phyloP scores from a whole-genome alignment of 2,888 invertebrate species.

The Stegana nigrithorax region DNA sequence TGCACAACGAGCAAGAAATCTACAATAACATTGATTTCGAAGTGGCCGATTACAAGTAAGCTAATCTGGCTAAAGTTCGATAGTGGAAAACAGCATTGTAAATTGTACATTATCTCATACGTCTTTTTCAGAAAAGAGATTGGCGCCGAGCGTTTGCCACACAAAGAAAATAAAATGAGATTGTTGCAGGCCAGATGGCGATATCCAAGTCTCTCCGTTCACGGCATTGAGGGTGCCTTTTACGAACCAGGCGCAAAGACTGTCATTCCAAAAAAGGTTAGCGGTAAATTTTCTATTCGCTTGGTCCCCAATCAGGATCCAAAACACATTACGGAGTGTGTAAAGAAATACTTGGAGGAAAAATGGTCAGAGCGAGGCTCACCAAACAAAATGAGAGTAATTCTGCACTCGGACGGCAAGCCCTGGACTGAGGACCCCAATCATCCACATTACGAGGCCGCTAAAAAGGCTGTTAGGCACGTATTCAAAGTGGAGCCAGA shows the following conservation, averaged over 20 bases:
- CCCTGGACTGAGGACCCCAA: slow-evolving; percentile 94
- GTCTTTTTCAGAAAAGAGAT: slow-evolving; percentile 71
- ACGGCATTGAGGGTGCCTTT: slow-evolving; percentile 95
- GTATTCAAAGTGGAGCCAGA: slow-evolving; percentile 93
- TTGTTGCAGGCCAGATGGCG: slow-evolving; percentile 96
- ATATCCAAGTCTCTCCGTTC: slow-evolving; percentile 91
- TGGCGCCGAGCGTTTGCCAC: slow-evolving; percentile 77
- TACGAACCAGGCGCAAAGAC: slow-evolving; percentile 94
- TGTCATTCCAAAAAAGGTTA: slow-evolving; percentile 92
- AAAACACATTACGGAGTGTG: slow-evolving; percentile 82
- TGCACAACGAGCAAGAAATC: slow-evolving; percentile 76
- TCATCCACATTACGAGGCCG: slow-evolving; percentile 94
- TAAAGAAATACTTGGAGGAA: slow-evolving; percentile 80
- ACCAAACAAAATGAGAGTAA: slow-evolving; percentile 83
- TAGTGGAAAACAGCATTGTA: background rate
- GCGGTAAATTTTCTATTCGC: slow-evolving; percentile 96
- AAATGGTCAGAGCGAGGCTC: slow-evolving; percentile 84
- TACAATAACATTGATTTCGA: slow-evolving; percentile 91
- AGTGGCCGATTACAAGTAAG: slow-evolving; percentile 78
- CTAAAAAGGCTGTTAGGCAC: slow-evolving; percentile 80
- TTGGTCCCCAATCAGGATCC: slow-evolving; percentile 96
- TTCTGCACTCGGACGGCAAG: slow-evolving; percentile 72
- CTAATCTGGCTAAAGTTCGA: slow-evolving; percentile 31
- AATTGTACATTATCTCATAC: background rate
- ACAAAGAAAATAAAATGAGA: slow-evolving; percentile 83